Evolutionary conservation across 2,888 invertebrate species (phyloP).

Genomic region (Coenonympha glycerion): DNA sequence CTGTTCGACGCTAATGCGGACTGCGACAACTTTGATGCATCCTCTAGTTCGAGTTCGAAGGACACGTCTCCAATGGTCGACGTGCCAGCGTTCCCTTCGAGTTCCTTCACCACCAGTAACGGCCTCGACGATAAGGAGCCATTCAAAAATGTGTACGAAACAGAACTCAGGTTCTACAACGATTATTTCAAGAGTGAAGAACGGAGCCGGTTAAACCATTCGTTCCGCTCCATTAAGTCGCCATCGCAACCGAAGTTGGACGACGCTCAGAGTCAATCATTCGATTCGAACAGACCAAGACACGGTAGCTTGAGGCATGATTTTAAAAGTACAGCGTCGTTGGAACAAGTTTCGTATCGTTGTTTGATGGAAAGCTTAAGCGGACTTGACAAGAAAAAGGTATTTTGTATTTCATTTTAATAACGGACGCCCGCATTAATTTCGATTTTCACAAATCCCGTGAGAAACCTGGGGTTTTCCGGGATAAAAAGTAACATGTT

Average conservation of each 20-base stretch:
- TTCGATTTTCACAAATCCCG: no score
- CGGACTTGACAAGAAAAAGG: constrained; percentile 49
- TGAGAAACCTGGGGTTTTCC: no score
- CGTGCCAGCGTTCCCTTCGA: constrained; percentile 49
- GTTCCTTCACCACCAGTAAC: constrained; percentile 49
- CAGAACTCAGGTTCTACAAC: constrained; percentile 55
- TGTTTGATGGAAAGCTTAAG: constrained; percentile 48
- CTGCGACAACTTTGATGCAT: constrained; percentile 78
- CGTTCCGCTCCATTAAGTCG: constrained; percentile 52
- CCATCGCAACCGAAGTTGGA: constrained; percentile 38
- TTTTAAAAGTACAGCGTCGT: constrained; percentile 49
- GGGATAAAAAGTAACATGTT: no score
- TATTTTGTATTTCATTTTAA: constrained; percentile 20
- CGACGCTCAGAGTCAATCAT: constrained; percentile 45
- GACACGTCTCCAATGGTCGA: constrained; percentile 79
- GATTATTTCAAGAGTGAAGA: constrained; percentile 61
- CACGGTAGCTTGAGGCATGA: constrained; percentile 48
- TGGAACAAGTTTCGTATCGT: constrained; percentile 56
- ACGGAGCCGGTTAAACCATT: constrained; percentile 45
- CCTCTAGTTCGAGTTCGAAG: constrained; percentile 74
- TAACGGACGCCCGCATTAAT: not conserved
- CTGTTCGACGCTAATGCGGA: constrained; percentile 83
- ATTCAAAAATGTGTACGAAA: constrained; percentile 36
- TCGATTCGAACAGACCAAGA: constrained; percentile 45
- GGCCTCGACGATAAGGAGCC: constrained; percentile 30